Evolutionary conservation across 2,113 vertebrate species (phyloP).

Genomic region (Meles meles): DNA sequence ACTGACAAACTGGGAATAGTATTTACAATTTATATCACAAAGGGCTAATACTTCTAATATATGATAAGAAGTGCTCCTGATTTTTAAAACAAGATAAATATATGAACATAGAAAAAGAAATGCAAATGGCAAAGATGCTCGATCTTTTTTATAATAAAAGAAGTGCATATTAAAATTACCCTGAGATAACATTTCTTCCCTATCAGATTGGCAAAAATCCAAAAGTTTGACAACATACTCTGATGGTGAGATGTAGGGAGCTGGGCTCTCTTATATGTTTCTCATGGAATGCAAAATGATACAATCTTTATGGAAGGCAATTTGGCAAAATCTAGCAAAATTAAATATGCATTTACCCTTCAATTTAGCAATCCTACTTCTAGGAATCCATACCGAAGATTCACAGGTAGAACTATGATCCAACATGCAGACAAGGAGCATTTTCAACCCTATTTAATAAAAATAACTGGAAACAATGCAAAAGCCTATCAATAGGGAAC

Average conservation of each 20-base stretch:
- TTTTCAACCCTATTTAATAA: neutral
- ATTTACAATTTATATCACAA: neutral
- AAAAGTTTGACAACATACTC: neutral
- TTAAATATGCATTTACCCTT: neutral
- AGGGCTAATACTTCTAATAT: neutral
- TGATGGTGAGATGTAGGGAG: neutral
- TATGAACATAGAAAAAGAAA: neutral
- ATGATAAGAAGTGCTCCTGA: neutral
- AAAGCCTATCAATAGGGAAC: neutral
- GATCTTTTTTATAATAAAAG: neutral
- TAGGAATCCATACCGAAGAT: slow-evolving; percentile 15
- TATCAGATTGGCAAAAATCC: slow-evolving; percentile 44
- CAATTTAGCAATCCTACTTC: slow-evolving; percentile 15
- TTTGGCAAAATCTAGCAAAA: neutral
- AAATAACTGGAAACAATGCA: neutral
- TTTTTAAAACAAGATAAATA: neutral
- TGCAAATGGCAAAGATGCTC: neutral
- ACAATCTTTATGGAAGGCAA: neutral
- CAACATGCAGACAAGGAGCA: neutral
- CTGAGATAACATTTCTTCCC: neutral
- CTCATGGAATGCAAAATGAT: neutral
- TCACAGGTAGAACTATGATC: neutral
- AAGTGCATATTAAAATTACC: slow-evolving; percentile 37
- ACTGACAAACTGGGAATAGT: neutral
- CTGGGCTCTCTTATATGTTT: neutral